These are phyloP conservation scores for Drosophila mimica DNA, from an alignment of 2,888 invertebrate genomes.

Conservation along the genomic window DNA sequence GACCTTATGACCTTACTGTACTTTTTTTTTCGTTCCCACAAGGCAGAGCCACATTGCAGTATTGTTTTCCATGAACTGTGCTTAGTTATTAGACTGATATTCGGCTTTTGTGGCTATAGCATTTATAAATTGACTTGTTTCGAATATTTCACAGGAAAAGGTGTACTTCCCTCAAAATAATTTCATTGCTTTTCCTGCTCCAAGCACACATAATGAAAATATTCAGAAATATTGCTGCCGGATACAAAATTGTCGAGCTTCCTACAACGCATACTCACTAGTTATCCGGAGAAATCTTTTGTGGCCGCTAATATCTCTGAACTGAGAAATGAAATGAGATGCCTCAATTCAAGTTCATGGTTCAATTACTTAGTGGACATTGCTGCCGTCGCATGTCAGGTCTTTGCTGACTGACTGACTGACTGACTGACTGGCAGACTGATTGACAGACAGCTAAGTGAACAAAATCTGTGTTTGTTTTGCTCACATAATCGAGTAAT, in stretches of 20 bases:
- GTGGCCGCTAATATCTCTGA: constrained; percentile 14
- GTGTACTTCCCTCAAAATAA: constrained; percentile 14
- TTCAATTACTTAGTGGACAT: constrained; percentile 63
- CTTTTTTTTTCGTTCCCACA: background rate
- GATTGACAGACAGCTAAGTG: constrained; percentile 13
- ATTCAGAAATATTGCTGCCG: constrained; percentile 22
- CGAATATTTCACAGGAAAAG: constrained; percentile 1
- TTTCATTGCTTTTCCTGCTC: constrained; percentile 15
- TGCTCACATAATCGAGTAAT: constrained; percentile 40
- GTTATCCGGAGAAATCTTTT: constrained; percentile 10
- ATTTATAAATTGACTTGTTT: background rate
- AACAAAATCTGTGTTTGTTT: constrained; percentile 38
- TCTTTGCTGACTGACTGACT: constrained; percentile 16
- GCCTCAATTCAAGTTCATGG: constrained; percentile 75
- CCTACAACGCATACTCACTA: constrained; percentile 19
- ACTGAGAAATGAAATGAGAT: constrained; percentile 12
- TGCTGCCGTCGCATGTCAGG: constrained; percentile 31
- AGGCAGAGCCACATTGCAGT: background rate
- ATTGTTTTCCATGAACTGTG: background rate
- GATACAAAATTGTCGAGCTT: constrained; percentile 34
- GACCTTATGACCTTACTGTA: background rate
- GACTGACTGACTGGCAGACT: constrained; percentile 2
- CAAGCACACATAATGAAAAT: constrained; percentile 4
- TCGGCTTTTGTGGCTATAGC: background rate
- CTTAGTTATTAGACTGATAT: background rate